Evolutionary conservation across 2,888 invertebrate species (phyloP), one percentile per base, ranked within the genome.

Genomic region (Pristionchus arcanus): DNA sequence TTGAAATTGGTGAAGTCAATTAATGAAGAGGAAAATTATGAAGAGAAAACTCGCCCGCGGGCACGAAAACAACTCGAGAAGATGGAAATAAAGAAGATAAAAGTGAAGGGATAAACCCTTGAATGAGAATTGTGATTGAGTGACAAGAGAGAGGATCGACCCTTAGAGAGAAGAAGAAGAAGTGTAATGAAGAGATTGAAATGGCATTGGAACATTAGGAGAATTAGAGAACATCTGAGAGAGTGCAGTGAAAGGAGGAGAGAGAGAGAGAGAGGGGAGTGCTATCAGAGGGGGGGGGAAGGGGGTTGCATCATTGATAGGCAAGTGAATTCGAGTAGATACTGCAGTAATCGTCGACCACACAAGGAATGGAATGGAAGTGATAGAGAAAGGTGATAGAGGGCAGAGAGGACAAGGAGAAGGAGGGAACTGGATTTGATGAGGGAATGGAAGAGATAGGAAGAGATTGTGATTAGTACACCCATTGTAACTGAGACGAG

Each of bases 111-210:
- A 74, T 74, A 21, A 31, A 34, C 31, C 74, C 19, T 34, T 15
- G 37, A 34, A 74, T 74, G 74, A 37, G n/a, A 74, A 37, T 21
- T 19, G 31, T 74, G 74, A 74, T 74, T 74, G 37, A 74, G 74
- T 34, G 74, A 74, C 37, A 74, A 74, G 74, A 74, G 74, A 74
- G 37, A 74, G 37, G 74, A 74, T 16, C 31, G 37, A 28, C 74
- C 68, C 31, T 68, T 74, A 28, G 21, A 74, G 31, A 37, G 74
- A 74, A 21, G 15, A 74, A 21, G 15, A 37, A 74, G 66, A 25
- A 74, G 74, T 74, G 74, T 74, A 74, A 74, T 74, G 31, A 37
- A 74, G 74, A 74, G 74, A 74, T 31, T 37, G 31, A 66, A 74
- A 34, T 74, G 74, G 21, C 74, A 74, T 74, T 74, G 37, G 74